Evolutionary conservation across 2,113 vertebrate genomes (phyloP), one percentile per base, ranked within the genome.

Genomic region (Cariama cristata): DNA sequence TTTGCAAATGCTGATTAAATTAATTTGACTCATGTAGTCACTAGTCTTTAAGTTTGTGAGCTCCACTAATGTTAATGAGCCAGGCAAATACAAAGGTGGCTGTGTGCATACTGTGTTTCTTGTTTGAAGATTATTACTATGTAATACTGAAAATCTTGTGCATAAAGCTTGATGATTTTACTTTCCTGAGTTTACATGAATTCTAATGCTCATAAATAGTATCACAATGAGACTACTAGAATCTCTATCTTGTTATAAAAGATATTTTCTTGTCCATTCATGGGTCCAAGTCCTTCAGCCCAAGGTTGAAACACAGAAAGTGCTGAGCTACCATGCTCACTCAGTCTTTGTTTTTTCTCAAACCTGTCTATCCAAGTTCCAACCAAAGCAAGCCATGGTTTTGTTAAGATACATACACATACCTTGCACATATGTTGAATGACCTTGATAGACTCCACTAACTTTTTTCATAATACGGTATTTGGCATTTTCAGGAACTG

Each of bases 1-100:
- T 64, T 68, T 86, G 50, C 33, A 97, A 91, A 90, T 47, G 33
- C 22, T 86, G 22, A 56, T 47, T 93, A 76, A 67, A 83, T 69
- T 96, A 5, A 71, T 77, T 62, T 93, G 72, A 44, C 22, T 77
- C 4, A 6, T 44, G 32, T 12, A 52, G 26, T 75, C 20, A 2
- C 58, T 68, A 74, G 88, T 44, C 9, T 67, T 75, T 87, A 79
- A 71, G 22, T 30, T 40, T 66, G 18, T 80, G 49, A 92, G 19
- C 13, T 56, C n/a, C 49, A 32, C 49, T 97, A 55, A 69, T 33
- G 18, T 14, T 86, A 85, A 95, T n/a, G 30, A 76, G 13, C 8
- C 42, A 68, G 22, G 20, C 19, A 95, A 91, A 87, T 33, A 80
- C 12, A 86, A 74, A 88, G 20, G 24, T 67, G 7, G 3, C 12